phyloP scores from a whole-genome alignment of 2,888 invertebrate genomes.

The Drosophila formosana region DNA sequence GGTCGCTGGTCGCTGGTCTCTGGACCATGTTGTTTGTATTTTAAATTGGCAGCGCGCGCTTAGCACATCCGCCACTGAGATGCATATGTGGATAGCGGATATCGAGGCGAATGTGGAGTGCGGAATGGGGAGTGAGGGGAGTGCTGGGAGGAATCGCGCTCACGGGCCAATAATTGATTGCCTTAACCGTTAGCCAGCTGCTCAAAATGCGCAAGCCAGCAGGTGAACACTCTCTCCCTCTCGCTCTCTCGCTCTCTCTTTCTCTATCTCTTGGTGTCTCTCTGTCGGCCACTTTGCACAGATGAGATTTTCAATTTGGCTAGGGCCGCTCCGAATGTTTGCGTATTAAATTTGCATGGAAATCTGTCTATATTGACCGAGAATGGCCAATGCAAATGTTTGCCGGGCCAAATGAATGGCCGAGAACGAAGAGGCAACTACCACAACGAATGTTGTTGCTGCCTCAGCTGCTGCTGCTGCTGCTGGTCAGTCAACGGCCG shows the following conservation, averaged over 20 bases:
- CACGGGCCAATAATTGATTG: slow-evolving; percentile 80
- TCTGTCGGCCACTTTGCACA: slow-evolving; percentile 73
- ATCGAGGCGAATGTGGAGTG: slow-evolving; percentile 29
- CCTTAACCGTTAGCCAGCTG: slow-evolving; percentile 78
- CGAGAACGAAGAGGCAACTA: slow-evolving; percentile 49
- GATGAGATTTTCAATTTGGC: slow-evolving; percentile 85
- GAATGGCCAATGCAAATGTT: slow-evolving; percentile 82
- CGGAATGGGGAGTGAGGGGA: slow-evolving; percentile 1
- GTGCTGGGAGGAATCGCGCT: slow-evolving; percentile 39
- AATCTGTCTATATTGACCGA: slow-evolving; percentile 85
- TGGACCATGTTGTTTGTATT: slow-evolving; percentile 75
- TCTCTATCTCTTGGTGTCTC: background rate
- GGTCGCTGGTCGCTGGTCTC: background rate
- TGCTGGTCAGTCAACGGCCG: slow-evolving; percentile 59
- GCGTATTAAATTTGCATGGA: slow-evolving; percentile 85
- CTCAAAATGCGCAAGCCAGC: slow-evolving; percentile 70
- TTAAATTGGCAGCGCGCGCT: slow-evolving; percentile 79
- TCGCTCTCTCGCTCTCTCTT: background rate
- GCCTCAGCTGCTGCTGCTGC: slow-evolving; percentile 25
- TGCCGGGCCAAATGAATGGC: slow-evolving; percentile 72
- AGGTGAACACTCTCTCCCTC: slow-evolving; percentile 24
- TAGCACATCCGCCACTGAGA: slow-evolving; percentile 74
- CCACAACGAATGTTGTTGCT: slow-evolving; percentile 15
- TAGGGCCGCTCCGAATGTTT: slow-evolving; percentile 81
- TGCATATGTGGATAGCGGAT: slow-evolving; percentile 23